Evolutionary conservation across 2,113 vertebrate species (phyloP), one percentile per base, ranked within the genome.

Genomic region (Datnioides undecimradiatus): DNA sequence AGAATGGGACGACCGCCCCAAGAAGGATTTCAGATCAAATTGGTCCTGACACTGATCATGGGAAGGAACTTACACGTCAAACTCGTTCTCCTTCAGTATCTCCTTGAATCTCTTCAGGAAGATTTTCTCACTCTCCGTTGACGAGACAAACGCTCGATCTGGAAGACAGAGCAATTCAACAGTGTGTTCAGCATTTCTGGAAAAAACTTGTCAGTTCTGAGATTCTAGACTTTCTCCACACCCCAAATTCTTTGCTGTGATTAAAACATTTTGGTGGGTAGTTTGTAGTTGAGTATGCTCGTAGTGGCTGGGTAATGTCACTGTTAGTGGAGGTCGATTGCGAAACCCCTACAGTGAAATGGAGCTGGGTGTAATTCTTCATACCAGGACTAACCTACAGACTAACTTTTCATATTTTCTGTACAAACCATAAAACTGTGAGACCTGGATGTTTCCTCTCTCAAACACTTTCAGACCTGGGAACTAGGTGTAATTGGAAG

Each of bases 61-160:
- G 12, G 9, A 65, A 64, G 17, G 17, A 54, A 96, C 97, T 98
- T 95, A 99, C 98, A 97, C 89, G 78, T 97, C 96, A 89, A 98
- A 97, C 76, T 98, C 92, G 85, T 96, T 96, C 90, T 97, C 96
- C 90, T 95, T 96, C 87, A 99, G 95, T 82, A 98, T 96, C 92
- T 99, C 97, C 92, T 97, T 97, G 76, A 99, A 92, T 84, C 96
- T 96, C 93, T 96, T 97, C 95, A 98, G 94, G 94, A 98, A 97
- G 83, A 95, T 91, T 69, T 94, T 96, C 93, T 99, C 97, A 81
- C 96, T 97, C 86, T 98, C 97, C 65, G 96, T 95, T 70, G 92
- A 75, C 57, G 94, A 85, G 76, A 96, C 83, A 90, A 95, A 95
- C 71, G 90, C 96, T 66, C 93, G 96, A 91, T 97, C 98, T 99